Conservation (phyloP, 2,888 invertebrate genomes). For the Drosophila crucigera region DNA sequence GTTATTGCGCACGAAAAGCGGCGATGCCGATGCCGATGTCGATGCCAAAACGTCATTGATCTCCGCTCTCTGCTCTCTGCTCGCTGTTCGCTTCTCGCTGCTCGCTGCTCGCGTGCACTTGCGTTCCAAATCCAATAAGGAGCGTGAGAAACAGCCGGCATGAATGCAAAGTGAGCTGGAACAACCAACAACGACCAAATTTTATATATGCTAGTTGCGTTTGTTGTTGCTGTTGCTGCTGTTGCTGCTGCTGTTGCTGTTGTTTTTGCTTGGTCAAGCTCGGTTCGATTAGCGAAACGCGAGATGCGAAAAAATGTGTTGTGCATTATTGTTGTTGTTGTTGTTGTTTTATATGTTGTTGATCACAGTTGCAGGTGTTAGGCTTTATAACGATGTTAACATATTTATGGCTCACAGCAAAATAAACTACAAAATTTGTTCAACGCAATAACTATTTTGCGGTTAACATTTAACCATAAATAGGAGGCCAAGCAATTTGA, state of each 20-base stretch:
- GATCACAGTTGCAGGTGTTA: conserved; percentile 74
- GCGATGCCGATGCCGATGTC: conserved; percentile 31
- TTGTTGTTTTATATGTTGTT: conserved; percentile 30
- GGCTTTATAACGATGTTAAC: conserved; percentile 77
- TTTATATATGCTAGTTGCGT: conserved; percentile 65
- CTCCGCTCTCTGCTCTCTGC: conserved; percentile 33
- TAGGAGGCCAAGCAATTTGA: conserved; percentile 50
- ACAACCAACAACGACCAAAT: conserved; percentile 64
- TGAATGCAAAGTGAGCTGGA: conserved; percentile 73
- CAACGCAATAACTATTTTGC: conserved; percentile 60
- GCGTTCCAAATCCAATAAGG: conserved; percentile 80
- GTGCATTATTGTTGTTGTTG: conserved; percentile 33
- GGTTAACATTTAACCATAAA: conserved; percentile 46
- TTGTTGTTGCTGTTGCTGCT: conserved; percentile 13
- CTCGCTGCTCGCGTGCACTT: conserved; percentile 74
- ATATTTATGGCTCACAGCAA: conserved; percentile 73
- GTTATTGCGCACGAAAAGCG: conserved; percentile 68
- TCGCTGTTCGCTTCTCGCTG: conserved; percentile 4
- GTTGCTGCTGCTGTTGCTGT: conserved; percentile 18
- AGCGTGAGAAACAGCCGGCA: conserved; percentile 82
- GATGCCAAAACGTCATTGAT: conserved; percentile 42
- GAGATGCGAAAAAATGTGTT: conserved; percentile 70
- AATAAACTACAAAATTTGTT: conserved; percentile 74
- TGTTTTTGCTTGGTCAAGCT: conserved; percentile 48
- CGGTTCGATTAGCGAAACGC: conserved; percentile 71